Percentiles rank a stretch among this genome's conserved stretches.
These are phyloP conservation scores for Chaenogobius annularis DNA, from an alignment of 2,113 vertebrate genomes.

Conservation along the genomic window DNA sequence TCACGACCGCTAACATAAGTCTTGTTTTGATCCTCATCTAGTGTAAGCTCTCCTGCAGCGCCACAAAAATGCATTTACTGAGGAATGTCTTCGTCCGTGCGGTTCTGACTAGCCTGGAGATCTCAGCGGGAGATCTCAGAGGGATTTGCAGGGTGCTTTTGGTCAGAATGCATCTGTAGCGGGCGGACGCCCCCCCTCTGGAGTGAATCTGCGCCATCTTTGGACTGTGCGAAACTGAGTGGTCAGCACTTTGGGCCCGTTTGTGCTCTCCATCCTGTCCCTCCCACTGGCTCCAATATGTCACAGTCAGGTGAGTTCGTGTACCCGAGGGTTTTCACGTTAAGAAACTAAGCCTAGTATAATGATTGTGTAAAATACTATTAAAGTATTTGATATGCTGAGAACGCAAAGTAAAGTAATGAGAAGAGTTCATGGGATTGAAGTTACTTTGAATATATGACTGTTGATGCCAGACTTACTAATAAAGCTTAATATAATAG, in stretches of 20 bases:
- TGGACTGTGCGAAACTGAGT: conserved; percentile 4
- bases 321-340: background rate
- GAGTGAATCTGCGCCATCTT: conserved; percentile 10
- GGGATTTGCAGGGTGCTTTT: background rate
- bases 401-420: no score
- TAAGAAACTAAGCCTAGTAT: background rate
- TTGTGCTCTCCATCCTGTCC: conserved; percentile 45
- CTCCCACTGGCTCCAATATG: conserved; percentile 54
- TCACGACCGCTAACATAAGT: background rate
- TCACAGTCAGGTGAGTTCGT: conserved; percentile 24
- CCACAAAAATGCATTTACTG: conserved; percentile 32
- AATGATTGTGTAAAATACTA: background rate
- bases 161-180: background rate
- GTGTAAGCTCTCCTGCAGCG: conserved; percentile 26
- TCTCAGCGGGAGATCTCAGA: conserved; percentile 5
- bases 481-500: no score
- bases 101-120: conserved; percentile 17
- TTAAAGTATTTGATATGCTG: background rate
- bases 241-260: conserved; percentile 44
- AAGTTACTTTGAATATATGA: no score
- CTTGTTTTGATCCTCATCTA: background rate
- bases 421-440: no score
- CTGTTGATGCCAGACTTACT: no score
- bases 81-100: conserved; percentile 45
- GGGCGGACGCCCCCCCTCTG: background rate